These are phyloP conservation scores for Heliothis peltigera DNA, from an alignment of 2,888 invertebrate species.

Conservation along the genomic window DNA sequence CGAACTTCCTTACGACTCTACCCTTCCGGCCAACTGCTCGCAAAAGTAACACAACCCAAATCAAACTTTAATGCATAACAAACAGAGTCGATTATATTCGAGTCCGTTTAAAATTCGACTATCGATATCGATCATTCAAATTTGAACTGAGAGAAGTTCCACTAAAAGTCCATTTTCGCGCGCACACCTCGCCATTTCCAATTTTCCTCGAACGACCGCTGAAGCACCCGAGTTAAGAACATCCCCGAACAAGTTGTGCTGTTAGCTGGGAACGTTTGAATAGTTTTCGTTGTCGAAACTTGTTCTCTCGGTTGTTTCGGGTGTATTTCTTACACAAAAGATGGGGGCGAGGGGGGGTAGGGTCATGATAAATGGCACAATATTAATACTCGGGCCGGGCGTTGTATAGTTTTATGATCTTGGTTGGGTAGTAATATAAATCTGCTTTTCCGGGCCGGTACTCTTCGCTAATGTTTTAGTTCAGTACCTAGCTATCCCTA, in stretches of 20 bases:
- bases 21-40: conserved; percentile 86
- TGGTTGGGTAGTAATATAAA: conserved; percentile 88
- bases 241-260: conserved; percentile 85
- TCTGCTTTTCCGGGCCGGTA: conserved; percentile 83
- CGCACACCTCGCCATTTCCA: conserved; percentile 75
- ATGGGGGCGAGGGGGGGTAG: conserved; percentile 75
- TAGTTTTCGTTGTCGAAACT: conserved; percentile 87
- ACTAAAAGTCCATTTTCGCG: conserved; percentile 68
- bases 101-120: conserved; percentile 58
- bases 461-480: conserved; percentile 75
- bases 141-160: conserved; percentile 62
- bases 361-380: conserved; percentile 87
- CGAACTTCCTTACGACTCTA: conserved; percentile 90
- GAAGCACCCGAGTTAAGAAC: conserved; percentile 89
- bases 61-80: conserved; percentile 70
- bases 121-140: conserved; percentile 67
- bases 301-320: conserved; percentile 83
- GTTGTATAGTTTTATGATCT: conserved; percentile 89
- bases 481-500: conserved; percentile 65
- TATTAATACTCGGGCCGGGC: conserved; percentile 86
- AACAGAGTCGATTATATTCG: conserved; percentile 69
- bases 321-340: conserved; percentile 89
- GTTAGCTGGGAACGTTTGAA: conserved; percentile 86
- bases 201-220: conserved; percentile 87
- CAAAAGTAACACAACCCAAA: conserved; percentile 66